phyloP scores from a whole-genome alignment of 2,797 vertebrate species.

The Podarcis lilfordi region DNA sequence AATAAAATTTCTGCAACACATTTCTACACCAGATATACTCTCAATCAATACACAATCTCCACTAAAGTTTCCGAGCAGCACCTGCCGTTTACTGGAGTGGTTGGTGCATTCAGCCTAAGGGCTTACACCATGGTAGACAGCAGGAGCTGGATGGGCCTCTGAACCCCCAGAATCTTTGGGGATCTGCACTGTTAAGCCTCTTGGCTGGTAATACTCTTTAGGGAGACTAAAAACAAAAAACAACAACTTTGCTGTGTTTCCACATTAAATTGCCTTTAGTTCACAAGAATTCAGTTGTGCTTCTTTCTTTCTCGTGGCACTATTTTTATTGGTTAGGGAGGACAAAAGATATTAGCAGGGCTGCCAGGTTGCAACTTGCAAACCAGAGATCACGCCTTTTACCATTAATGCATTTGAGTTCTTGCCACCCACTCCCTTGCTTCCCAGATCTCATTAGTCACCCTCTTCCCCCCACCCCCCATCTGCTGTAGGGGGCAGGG shows the following conservation, averaged over 20 bases:
- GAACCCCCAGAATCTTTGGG: not conserved
- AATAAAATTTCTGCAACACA: not conserved
- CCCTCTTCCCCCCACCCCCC: too few relatives aligned
- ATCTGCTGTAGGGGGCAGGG: not conserved
- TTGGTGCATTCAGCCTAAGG: not conserved
- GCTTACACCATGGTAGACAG: not conserved
- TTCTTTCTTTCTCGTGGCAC: not conserved
- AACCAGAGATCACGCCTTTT: not conserved
- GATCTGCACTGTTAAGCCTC: not conserved
- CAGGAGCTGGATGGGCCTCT: not conserved
- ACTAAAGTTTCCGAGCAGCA: not conserved
- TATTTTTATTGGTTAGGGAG: not conserved
- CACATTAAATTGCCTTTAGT: not conserved
- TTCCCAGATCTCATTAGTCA: not conserved
- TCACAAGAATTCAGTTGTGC: not conserved
- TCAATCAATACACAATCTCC: not conserved
- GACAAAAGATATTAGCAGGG: not conserved
- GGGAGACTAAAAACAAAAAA: not conserved
- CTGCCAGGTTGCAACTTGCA: not conserved
- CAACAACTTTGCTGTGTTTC: not conserved
- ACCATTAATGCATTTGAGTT: not conserved
- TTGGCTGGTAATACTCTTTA: not conserved
- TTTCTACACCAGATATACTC: not conserved
- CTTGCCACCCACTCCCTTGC: not conserved
- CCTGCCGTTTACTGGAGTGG: too few relatives aligned